A percentile compares a stretch with the other conserved stretches of the same genome.
These are phyloP conservation scores for Orthosia cruda DNA, from an alignment of 2,888 invertebrate species.

Conservation along the genomic window DNA sequence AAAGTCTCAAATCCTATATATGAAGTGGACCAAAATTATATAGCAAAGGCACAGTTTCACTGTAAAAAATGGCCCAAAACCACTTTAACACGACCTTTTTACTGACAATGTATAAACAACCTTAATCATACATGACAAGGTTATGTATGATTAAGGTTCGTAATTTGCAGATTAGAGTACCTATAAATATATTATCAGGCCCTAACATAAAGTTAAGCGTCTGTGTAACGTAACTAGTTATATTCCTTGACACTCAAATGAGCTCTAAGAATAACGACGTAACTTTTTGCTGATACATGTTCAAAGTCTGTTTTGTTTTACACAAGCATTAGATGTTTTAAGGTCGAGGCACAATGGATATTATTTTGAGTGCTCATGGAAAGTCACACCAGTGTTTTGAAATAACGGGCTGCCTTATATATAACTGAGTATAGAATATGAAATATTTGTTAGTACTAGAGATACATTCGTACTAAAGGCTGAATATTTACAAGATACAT, in stretches of 20 bases:
- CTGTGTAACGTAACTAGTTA: conserved; percentile 12
- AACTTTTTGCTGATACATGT: conserved; percentile 22
- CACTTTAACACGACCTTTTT: not conserved
- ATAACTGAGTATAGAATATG: not conserved
- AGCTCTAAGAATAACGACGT: not conserved
- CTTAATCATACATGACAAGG: not conserved
- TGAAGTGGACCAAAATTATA: not conserved
- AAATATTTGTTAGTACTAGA: not conserved
- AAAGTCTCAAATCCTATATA: not conserved
- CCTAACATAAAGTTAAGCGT: not conserved
- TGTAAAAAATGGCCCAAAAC: not conserved
- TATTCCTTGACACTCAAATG: conserved; percentile 25
- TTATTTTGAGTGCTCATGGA: conserved; percentile 5
- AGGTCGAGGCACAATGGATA: conserved; percentile 17
- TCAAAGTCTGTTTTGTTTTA: conserved; percentile 9
- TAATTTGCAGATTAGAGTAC: not conserved
- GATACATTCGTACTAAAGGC: not conserved
- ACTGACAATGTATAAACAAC: not conserved
- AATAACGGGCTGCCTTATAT: not conserved
- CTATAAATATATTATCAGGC: not conserved
- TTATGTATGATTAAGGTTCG: too few relatives aligned
- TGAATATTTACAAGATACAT: not conserved
- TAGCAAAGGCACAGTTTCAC: not conserved
- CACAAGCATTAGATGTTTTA: not conserved
- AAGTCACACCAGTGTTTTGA: not conserved